Evolutionary conservation across 2,113 vertebrate species (phyloP).

Genomic region (Phalacrocorax aristotelis): DNA sequence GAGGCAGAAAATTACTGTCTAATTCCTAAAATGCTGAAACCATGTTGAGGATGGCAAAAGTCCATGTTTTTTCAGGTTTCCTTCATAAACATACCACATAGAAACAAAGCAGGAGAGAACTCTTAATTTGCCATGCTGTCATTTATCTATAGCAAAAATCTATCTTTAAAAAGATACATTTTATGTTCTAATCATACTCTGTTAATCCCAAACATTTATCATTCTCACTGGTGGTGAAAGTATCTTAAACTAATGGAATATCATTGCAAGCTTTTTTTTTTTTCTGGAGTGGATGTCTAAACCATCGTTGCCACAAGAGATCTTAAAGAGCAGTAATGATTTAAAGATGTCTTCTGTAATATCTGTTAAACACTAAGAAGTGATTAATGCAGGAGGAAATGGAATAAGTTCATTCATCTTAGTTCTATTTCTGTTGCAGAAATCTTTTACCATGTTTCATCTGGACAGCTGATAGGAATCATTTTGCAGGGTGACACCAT

Average conservation of each 20-base stretch:
- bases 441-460: background rate
- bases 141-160: background rate
- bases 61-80: background rate
- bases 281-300: background rate
- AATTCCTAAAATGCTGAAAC: background rate
- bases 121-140: background rate
- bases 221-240: background rate
- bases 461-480: background rate
- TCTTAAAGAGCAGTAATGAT: background rate
- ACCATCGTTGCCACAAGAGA: background rate
- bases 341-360: background rate
- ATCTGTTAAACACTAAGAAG: background rate
- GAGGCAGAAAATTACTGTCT: background rate
- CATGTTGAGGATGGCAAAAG: background rate
- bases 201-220: background rate
- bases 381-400: background rate
- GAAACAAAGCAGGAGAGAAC: background rate
- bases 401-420: background rate
- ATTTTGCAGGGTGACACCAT: background rate
- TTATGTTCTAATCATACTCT: background rate
- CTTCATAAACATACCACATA: background rate
- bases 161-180: background rate
- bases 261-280: background rate
- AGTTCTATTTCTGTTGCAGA: background rate
- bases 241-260: background rate